Evolutionary conservation across 2,113 vertebrate species (phyloP).

Genomic region (Passer domesticus): DNA sequence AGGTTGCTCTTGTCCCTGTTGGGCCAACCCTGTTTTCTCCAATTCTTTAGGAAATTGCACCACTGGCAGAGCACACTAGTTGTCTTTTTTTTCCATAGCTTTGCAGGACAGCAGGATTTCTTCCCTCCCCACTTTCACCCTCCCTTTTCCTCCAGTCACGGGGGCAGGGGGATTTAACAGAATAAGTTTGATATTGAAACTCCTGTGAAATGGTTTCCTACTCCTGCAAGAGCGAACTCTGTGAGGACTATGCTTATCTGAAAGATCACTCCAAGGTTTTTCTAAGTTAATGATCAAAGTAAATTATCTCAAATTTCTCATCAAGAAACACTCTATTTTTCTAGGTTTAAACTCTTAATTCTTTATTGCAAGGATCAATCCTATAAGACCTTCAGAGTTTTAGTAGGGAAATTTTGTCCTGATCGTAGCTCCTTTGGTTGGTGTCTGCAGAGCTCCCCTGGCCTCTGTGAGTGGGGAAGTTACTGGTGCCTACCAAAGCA

Average conservation of each 20-base stretch:
- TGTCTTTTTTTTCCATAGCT: background rate
- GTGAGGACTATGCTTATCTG: background rate
- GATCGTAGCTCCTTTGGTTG: fast-evolving
- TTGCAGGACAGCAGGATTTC: background rate
- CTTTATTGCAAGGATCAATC: background rate
- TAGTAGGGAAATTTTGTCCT: background rate
- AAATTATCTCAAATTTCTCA: background rate
- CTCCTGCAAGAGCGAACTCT: background rate
- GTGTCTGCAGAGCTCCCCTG: background rate
- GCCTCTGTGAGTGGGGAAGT: background rate
- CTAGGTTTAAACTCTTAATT: background rate
- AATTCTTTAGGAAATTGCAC: background rate
- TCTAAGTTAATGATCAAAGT: background rate
- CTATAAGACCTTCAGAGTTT: background rate
- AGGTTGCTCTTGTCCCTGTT: background rate
- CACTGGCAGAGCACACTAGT: background rate
- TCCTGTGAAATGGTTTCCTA: background rate
- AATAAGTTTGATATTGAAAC: background rate
- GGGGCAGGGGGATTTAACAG: background rate
- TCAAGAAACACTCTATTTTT: background rate
- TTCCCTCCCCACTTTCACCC: background rate
- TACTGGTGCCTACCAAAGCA: background rate
- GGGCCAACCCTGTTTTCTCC: background rate
- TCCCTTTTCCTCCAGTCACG: background rate
- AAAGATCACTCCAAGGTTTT: background rate